Percentiles rank a stretch among this genome's conserved stretches.
Evolutionary conservation across 23 tunicate species (phyloP).

Genomic region (Ascidia mentula): DNA sequence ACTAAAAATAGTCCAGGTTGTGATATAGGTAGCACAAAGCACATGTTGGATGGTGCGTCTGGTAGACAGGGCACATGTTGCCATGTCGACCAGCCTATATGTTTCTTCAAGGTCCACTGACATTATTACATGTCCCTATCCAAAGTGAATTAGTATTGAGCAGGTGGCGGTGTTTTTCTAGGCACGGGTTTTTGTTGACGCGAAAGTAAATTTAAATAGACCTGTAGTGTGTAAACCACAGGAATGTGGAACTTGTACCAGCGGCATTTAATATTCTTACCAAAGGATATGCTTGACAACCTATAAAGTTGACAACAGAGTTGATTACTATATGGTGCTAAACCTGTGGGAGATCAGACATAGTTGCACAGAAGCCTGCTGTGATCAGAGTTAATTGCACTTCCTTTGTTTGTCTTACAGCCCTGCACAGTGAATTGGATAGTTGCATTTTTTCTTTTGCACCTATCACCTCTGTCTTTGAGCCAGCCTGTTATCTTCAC

Average conservation of each 20-base stretch:
- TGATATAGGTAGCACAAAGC: too few relatives aligned
- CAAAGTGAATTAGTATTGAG: background rate
- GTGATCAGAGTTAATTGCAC: constrained; percentile 5
- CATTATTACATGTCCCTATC: background rate
- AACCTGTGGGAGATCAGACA: background rate
- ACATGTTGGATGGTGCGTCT: too few relatives aligned
- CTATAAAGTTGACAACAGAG: too few relatives aligned
- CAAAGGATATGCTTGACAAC: too few relatives aligned
- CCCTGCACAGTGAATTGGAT: constrained; percentile 4
- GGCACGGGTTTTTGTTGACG: background rate
- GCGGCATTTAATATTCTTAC: background rate
- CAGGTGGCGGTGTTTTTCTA: constrained; percentile 3
- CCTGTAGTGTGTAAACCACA: background rate
- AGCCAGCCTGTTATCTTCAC: background rate
- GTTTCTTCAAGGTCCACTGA: background rate
- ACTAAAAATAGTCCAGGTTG: too few relatives aligned
- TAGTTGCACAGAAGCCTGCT: background rate
- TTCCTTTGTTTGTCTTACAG: constrained; percentile 12
- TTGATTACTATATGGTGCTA: too few relatives aligned
- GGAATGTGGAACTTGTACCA: background rate
- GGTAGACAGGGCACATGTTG: background rate
- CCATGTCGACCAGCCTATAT: background rate
- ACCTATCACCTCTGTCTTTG: background rate
- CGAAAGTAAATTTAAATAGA: background rate
- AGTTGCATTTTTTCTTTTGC: background rate